Evolutionary conservation across 2,113 vertebrate genomes (phyloP), one percentile per base, ranked within the genome.

Genomic region (Paralichthys olivaceus): DNA sequence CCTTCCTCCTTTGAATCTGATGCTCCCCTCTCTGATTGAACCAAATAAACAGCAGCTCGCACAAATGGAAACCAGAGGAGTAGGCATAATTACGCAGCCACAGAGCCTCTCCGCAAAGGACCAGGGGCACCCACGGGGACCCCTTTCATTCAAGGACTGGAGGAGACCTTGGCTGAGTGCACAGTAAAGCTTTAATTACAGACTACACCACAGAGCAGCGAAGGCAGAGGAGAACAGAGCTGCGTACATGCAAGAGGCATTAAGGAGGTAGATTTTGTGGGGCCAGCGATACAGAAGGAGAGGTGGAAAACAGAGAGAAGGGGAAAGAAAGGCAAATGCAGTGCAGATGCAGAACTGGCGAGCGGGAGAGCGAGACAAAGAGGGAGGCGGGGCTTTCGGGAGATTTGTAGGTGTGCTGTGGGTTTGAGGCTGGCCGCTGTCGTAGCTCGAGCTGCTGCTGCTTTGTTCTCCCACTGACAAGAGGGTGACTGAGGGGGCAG

Each of bases 171-270:
- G 80, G 69, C 81, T 86, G 64, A 89, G 76, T 69, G 29, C 79
- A 76, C 63, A 69, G 85, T 68, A 54, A 69, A 72, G 81, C 78
- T 89, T 66, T 93, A 93, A 93, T 94, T 92, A 93, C 68, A 88
- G 87, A 75, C 63, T 82, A 56, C 71, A 82, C 70, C 73, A 47
- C 68, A 66, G 72, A 86, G 75, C 32, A 22, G 84, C 82, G 74
- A 69, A 86, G 57, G 75, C 56, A 56, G 19, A 32, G 69, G 77
- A 57, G 43, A 66, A 72, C 51, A 70, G 15, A 51, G 32, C 37
- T 73, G 59, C 67, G 69, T 69, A 70, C 72, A 80, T 73, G 68
- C 73, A 63, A 73, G 81, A 60, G 68, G 66, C 80, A 77, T 73
- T 69, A 78, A 57, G 67, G 55, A 56, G 72, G 80, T 32, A 45